Percentiles rank a stretch among this genome's conserved stretches.
These are phyloP conservation scores for Chrysemys picta DNA, from an alignment of 2,113 vertebrate species.

Conservation along the genomic window DNA sequence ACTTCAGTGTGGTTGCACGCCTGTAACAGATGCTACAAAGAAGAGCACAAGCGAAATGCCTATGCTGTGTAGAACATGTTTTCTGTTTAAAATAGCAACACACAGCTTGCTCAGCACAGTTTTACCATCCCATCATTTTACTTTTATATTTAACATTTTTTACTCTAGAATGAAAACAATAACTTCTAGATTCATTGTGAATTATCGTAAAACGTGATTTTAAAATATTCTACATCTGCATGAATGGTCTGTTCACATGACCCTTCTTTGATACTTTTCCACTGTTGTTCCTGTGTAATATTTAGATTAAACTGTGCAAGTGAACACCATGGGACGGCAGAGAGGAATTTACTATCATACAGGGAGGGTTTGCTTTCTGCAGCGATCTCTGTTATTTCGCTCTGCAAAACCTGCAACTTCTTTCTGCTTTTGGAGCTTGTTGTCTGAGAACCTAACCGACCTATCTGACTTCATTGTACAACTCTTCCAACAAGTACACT, in stretches of 20 bases:
- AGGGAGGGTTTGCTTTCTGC: not conserved
- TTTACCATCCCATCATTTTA: not conserved
- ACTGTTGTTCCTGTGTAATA: not conserved
- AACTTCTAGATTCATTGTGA: not conserved
- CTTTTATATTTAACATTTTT: not conserved
- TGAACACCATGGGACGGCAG: not conserved
- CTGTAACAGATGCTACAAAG: not conserved
- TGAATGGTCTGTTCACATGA: not conserved
- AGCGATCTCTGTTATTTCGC: not conserved
- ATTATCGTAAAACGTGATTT: not conserved
- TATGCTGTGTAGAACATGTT: not conserved
- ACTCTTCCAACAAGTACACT: rapidly evolving
- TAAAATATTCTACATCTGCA: not conserved
- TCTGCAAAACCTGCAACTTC: not conserved
- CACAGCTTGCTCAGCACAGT: not conserved
- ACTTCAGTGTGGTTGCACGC: not conserved
- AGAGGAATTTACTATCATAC: not conserved
- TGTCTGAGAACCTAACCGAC: not conserved
- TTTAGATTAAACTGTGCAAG: not conserved
- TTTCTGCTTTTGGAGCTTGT: not conserved
- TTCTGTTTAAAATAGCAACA: not conserved
- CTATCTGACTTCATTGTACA: not conserved
- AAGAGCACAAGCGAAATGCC: not conserved
- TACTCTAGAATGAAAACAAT: not conserved
- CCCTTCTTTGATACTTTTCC: not conserved